phyloP scores from a whole-genome alignment of 2,113 vertebrate species.

The Lophura nycthemera region DNA sequence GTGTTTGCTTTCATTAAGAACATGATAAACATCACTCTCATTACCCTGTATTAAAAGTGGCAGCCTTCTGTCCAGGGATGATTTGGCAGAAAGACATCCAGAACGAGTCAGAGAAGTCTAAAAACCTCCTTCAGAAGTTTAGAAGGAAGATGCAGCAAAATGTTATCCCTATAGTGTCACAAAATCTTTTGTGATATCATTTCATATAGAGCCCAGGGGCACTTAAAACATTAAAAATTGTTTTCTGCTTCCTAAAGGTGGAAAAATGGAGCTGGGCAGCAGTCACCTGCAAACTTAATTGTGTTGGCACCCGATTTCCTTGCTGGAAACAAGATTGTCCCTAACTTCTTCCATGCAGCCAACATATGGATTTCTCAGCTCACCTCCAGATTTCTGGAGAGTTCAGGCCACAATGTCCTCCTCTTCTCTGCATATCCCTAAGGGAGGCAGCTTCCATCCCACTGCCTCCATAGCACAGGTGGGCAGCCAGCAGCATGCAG shows the following conservation, averaged over 20 bases:
- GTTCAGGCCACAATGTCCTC: background rate
- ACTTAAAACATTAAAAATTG: background rate
- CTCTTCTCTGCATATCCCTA: accelerated
- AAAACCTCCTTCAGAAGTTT: background rate
- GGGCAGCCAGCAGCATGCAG: accelerated
- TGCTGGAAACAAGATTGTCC: background rate
- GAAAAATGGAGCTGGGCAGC: background rate
- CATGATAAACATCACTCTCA: background rate
- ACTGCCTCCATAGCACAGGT: accelerated
- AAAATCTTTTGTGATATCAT: background rate
- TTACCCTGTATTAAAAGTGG: background rate
- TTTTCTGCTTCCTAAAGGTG: background rate
- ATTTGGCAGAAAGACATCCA: background rate
- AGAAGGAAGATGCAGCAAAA: background rate
- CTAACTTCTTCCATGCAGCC: background rate
- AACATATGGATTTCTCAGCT: background rate
- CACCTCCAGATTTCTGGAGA: background rate
- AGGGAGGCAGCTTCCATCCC: background rate
- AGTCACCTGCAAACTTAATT: background rate
- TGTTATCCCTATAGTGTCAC: background rate
- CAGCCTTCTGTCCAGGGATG: background rate
- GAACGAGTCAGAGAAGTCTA: background rate
- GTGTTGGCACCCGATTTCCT: background rate
- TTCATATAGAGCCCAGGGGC: background rate
- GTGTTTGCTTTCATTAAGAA: slow-evolving; percentile 11